Conservation (phyloP, 2,113 vertebrate species). For the Xiphorhynchus elegans region DNA sequence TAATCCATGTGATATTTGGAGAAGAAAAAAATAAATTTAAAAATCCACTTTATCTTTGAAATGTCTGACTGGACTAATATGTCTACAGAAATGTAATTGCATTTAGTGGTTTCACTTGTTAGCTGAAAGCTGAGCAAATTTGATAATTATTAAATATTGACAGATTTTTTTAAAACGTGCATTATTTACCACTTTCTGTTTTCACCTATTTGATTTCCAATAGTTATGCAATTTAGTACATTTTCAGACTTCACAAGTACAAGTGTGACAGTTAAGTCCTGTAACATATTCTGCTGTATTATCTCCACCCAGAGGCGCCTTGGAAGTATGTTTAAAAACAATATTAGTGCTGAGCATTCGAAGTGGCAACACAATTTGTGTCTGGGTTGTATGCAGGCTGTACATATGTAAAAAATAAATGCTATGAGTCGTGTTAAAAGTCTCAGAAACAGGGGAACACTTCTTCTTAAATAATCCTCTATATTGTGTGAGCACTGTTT, state of each 20-base stretch:
- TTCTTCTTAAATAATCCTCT: background rate
- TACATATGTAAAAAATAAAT: background rate
- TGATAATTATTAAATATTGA: background rate
- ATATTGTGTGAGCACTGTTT: background rate
- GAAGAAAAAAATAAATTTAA: background rate
- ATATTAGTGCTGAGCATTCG: background rate
- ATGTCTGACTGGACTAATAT: background rate
- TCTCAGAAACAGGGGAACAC: background rate
- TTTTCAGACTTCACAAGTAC: background rate
- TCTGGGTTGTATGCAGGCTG: fast-evolving
- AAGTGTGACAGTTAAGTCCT: background rate
- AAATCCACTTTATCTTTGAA: background rate
- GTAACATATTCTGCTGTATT: background rate
- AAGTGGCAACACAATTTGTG: background rate
- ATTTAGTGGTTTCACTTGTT: background rate
- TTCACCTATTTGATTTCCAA: background rate
- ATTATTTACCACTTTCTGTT: background rate
- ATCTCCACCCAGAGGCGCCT: background rate
- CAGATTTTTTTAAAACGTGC: background rate
- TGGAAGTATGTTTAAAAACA: background rate
- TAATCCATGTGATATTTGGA: background rate
- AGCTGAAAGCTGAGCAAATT: background rate
- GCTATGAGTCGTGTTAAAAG: background rate
- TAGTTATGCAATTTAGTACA: background rate
- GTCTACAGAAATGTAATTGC: background rate